These are phyloP conservation scores for Holothuria glaberrima DNA, from an alignment of 35 echinoderm and acorn worm genomes.

Conservation along the genomic window DNA sequence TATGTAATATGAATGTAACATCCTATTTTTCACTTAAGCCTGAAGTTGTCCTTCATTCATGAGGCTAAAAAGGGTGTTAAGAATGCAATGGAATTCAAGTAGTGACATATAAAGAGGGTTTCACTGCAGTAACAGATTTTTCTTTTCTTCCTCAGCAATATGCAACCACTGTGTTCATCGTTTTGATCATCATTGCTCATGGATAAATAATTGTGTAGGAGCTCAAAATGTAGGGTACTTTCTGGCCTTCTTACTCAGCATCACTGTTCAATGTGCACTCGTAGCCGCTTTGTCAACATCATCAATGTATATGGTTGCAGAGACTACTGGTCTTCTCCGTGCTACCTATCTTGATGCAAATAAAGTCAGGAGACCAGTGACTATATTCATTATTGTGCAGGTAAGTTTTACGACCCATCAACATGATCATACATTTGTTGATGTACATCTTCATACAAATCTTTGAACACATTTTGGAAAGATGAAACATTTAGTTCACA, in stretches of 20 bases:
- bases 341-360: slow-evolving; percentile 16
- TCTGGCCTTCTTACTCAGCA: slow-evolving; percentile 64
- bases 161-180: slow-evolving; percentile 89
- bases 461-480: too few relatives aligned
- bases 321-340: neutral
- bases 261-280: slow-evolving; percentile 42
- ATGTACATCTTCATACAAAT: too few relatives aligned
- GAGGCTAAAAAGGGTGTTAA: neutral
- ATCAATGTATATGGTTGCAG: slow-evolving; percentile 1
- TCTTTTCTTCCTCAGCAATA: slow-evolving; percentile 68
- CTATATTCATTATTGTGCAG: slow-evolving; percentile 39
- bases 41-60: neutral
- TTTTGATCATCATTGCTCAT: slow-evolving; percentile 96
- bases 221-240: slow-evolving; percentile 77
- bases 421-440: too few relatives aligned
- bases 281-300: slow-evolving; percentile 14
- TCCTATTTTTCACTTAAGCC: neutral
- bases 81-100: too few relatives aligned
- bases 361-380: slow-evolving; percentile 31
- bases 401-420: too few relatives aligned
- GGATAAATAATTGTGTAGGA: slow-evolving; percentile 92
- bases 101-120: too few relatives aligned
- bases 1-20: neutral
- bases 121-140: neutral
- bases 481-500: too few relatives aligned